Evolutionary conservation across 92 coral and sea anemone species (phyloP).

Genomic region (Palythoa heliodiscus): DNA sequence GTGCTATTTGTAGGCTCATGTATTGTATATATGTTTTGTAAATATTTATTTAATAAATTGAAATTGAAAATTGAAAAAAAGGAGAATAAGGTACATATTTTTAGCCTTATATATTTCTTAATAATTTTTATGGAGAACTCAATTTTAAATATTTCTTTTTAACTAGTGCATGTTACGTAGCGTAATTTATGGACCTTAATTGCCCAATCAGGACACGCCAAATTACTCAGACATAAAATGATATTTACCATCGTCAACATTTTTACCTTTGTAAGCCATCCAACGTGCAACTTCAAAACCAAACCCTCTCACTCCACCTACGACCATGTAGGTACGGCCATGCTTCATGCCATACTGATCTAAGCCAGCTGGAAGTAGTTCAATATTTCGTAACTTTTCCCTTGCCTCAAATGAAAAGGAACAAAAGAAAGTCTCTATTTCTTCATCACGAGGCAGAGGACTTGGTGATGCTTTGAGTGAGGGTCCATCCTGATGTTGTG

Average conservation of each 20-base stretch:
- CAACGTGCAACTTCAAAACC: conserved; percentile 75
- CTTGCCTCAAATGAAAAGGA: conserved; percentile 39
- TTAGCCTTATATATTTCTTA: no score
- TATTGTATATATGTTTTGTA: no score
- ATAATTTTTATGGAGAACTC: no score
- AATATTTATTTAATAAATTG: no score
- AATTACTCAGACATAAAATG: no score
- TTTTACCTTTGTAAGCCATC: conserved; percentile 60
- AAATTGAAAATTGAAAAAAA: no score
- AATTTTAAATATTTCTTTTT: no score
- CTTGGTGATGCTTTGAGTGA: not conserved
- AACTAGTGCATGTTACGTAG: not conserved
- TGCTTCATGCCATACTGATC: conserved; percentile 61
- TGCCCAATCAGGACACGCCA: not conserved
- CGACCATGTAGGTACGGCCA: conserved; percentile 65
- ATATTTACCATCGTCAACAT: not conserved
- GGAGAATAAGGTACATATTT: no score
- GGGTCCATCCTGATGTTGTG: not conserved
- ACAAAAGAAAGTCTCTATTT: not conserved
- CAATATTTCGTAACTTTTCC: not conserved
- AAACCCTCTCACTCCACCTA: conserved; percentile 72
- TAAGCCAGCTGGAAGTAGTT: conserved; percentile 50
- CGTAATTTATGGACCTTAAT: not conserved
- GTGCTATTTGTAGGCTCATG: no score
- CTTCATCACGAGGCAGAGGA: not conserved